phyloP scores from a whole-genome alignment of 2,113 vertebrate genomes.

The Camarhynchus parvulus region DNA sequence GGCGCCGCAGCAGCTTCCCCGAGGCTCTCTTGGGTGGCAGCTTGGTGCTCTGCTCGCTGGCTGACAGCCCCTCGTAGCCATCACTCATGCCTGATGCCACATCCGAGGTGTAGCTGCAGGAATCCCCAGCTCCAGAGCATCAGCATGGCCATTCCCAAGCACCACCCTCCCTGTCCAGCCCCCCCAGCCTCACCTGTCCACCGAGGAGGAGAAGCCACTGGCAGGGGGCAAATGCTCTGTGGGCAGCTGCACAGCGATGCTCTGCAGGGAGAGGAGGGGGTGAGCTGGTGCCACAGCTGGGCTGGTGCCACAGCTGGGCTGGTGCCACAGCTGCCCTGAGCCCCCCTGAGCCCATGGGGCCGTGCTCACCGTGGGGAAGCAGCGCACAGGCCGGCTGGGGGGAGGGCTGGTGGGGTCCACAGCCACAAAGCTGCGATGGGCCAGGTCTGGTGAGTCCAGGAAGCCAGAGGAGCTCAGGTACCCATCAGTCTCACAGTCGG shows the following conservation, averaged over 20 bases:
- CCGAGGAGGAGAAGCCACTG: constrained; percentile 83
- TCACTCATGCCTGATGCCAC: constrained; percentile 89
- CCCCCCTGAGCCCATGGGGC: fast-evolving
- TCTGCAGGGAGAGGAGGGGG: constrained; percentile 52
- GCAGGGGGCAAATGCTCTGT: neutral
- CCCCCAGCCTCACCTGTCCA: constrained; percentile 81
- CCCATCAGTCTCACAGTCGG: constrained; percentile 92
- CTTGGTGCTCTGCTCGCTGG: constrained; percentile 68
- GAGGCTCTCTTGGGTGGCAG: constrained; percentile 51
- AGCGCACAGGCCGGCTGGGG: constrained; percentile 70
- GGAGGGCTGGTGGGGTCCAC: constrained; percentile 59
- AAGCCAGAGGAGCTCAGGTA: constrained; percentile 90
- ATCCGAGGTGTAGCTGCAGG: constrained; percentile 85
- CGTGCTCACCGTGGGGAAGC: constrained; percentile 84
- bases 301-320: fast-evolving
- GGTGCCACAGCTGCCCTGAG: neutral
- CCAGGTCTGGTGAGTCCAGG: constrained; percentile 77
- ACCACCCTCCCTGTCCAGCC: fast-evolving
- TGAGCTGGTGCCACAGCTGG: fast-evolving
- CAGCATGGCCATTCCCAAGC: fast-evolving
- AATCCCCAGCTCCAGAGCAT: neutral
- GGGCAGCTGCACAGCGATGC: constrained; percentile 80
- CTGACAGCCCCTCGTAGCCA: constrained; percentile 81
- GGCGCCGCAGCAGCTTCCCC: constrained; percentile 82
- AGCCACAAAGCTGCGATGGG: neutral